A percentile compares a stretch with the other conserved stretches of the same genome.
phyloP scores from a whole-genome alignment of 1,140 invertebrate species.

The Scaptomyza pallida region DNA sequence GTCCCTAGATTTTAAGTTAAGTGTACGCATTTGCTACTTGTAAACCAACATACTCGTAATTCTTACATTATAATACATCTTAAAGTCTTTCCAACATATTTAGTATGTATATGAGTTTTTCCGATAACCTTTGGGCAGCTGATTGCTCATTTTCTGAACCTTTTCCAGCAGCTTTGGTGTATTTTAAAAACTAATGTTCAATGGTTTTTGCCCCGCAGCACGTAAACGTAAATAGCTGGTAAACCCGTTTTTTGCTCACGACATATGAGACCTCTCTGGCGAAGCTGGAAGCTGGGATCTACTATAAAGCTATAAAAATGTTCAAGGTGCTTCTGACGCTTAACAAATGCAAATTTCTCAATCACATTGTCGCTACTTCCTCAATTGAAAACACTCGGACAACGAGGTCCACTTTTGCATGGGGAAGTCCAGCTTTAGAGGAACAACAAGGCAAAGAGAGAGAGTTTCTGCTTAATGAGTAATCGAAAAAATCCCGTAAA shows the following conservation, averaged over 20 bases:
- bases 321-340: background rate
- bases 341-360: constrained; percentile 37
- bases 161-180: constrained; percentile 28
- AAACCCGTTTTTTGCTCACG: constrained; percentile 32
- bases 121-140: constrained; percentile 38
- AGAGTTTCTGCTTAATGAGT: background rate
- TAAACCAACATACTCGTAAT: constrained; percentile 18
- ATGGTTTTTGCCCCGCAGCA: constrained; percentile 20
- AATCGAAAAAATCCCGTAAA: constrained; percentile 30
- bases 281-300: background rate
- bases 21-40: constrained; percentile 31
- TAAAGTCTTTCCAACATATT: background rate
- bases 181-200: constrained; percentile 3
- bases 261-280: background rate
- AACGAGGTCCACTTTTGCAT: background rate
- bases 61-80: constrained; percentile 25
- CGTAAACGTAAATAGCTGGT: background rate
- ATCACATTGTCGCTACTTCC: constrained; percentile 25
- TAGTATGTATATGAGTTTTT: background rate
- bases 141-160: constrained; percentile 22
- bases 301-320: background rate
- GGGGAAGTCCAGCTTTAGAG: constrained; percentile 24
- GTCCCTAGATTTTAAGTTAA: constrained; percentile 33
- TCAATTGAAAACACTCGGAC: constrained; percentile 5
- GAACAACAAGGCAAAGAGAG: background rate